Percentiles rank a stretch among this genome's conserved stretches.
Evolutionary conservation across 2,113 vertebrate genomes (phyloP).

Genomic region (Oxyruncus cristatus): DNA sequence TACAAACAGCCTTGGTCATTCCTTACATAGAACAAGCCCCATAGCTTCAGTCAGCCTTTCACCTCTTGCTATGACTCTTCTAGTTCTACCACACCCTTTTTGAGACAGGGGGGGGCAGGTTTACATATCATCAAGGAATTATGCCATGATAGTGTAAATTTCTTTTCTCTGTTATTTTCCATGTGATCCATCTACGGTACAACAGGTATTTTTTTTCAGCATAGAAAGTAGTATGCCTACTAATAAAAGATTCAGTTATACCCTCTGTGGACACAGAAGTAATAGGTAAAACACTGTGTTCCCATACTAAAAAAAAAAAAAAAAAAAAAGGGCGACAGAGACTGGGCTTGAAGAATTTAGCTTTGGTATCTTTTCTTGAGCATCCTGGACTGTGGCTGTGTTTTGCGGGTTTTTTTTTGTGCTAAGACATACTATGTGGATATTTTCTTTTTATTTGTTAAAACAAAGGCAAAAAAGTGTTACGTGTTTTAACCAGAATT

Average conservation of each 20-base stretch:
- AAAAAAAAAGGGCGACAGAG: not conserved
- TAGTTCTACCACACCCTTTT: not conserved
- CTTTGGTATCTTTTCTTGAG: not conserved
- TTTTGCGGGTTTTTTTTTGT: not conserved
- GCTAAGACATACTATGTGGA: not conserved
- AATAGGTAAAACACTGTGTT: not conserved
- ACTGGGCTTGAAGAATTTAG: not conserved
- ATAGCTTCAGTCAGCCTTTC: not conserved
- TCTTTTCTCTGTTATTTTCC: not conserved
- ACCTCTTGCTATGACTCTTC: not conserved
- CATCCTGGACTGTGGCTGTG: not conserved
- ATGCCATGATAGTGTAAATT: not conserved
- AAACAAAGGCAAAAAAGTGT: not conserved
- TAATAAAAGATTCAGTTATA: not conserved
- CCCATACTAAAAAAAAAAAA: too few species aligned
- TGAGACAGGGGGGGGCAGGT: not conserved
- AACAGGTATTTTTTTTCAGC: not conserved
- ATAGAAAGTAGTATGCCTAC: not conserved
- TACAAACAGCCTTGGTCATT: not conserved
- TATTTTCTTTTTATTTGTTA: not conserved
- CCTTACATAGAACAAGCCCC: not conserved
- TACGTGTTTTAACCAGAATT: not conserved
- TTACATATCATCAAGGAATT: not conserved
- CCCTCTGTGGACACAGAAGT: not conserved
- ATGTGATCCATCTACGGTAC: rapidly evolving